phyloP scores from a whole-genome alignment of 2,113 vertebrate genomes.

The Thunnus maccoyii region DNA sequence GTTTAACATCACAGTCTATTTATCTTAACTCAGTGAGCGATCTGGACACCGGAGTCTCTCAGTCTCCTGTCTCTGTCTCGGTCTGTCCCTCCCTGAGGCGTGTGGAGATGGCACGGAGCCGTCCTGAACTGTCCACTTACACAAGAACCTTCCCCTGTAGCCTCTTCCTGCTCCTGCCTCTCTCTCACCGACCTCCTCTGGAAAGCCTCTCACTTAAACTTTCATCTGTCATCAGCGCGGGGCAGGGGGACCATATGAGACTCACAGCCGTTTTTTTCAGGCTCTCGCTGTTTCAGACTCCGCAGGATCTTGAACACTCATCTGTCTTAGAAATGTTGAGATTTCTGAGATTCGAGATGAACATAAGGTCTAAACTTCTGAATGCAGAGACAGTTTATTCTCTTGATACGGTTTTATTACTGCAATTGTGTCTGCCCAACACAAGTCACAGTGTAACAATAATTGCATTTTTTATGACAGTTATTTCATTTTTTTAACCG shows the following conservation, averaged over 20 bases:
- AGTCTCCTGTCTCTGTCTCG: constrained; percentile 65
- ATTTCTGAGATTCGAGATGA: neutral
- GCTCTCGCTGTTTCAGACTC: constrained; percentile 1
- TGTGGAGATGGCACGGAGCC: constrained; percentile 40
- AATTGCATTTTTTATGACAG: neutral
- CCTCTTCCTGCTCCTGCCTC: constrained; percentile 29
- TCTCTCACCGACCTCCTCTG: constrained; percentile 50
- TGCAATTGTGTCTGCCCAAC: neutral
- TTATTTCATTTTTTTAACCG: neutral
- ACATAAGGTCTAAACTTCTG: neutral
- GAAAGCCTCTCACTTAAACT: constrained; percentile 57
- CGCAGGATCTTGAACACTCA: neutral
- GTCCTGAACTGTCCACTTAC: constrained; percentile 42
- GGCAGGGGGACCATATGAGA: neutral
- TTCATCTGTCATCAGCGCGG: constrained; percentile 39
- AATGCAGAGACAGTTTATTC: neutral
- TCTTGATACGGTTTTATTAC: neutral
- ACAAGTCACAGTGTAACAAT: neutral
- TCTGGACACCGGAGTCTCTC: constrained; percentile 69
- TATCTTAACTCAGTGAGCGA: constrained; percentile 72
- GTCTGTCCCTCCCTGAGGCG: constrained; percentile 49
- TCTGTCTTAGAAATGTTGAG: constrained; percentile 5
- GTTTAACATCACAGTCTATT: constrained; percentile 65
- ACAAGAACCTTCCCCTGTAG: constrained; percentile 52
- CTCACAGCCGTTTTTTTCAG: constrained; percentile 23